Percentiles rank a stretch among this genome's conserved stretches.
phyloP scores from a whole-genome alignment of 2,113 vertebrate genomes.

The Myanophis thanlyinensis region DNA sequence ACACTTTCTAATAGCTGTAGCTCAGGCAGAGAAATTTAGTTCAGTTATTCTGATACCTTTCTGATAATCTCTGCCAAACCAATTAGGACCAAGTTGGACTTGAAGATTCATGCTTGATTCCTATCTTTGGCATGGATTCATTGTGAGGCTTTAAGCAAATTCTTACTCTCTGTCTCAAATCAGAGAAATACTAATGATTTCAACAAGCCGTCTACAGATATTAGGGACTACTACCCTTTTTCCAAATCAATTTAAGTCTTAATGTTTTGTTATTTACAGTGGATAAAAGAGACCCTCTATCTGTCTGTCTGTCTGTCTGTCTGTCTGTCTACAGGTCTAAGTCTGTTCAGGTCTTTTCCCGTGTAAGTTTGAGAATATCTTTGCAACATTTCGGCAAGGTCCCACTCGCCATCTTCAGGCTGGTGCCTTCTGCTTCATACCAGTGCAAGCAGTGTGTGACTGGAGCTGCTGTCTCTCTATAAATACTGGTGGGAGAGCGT shows the following conservation, averaged over 20 bases:
- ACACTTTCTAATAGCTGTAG: not conserved
- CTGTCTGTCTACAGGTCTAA: no score
- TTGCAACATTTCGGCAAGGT: no score
- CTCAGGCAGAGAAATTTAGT: not conserved
- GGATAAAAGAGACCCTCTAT: not conserved
- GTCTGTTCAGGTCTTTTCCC: no score
- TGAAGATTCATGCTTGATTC: not conserved
- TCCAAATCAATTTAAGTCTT: not conserved
- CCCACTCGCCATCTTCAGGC: no score
- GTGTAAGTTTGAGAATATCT: no score
- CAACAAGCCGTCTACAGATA: not conserved
- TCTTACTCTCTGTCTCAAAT: not conserved
- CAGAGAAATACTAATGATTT: not conserved
- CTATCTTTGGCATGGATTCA: not conserved
- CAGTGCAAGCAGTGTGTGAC: no score
- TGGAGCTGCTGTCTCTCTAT: no score
- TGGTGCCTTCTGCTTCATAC: no score
- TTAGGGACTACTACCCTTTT: not conserved
- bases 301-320: no score
- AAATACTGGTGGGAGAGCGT: no score
- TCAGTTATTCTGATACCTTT: not conserved
- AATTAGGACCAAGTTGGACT: not conserved
- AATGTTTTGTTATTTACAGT: not conserved
- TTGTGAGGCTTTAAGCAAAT: not conserved
- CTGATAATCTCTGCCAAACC: not conserved